Percentiles rank a stretch among this genome's conserved stretches.
These are phyloP conservation scores for Anguilla japonica DNA, from an alignment of 2,113 vertebrate species.

Conservation along the genomic window DNA sequence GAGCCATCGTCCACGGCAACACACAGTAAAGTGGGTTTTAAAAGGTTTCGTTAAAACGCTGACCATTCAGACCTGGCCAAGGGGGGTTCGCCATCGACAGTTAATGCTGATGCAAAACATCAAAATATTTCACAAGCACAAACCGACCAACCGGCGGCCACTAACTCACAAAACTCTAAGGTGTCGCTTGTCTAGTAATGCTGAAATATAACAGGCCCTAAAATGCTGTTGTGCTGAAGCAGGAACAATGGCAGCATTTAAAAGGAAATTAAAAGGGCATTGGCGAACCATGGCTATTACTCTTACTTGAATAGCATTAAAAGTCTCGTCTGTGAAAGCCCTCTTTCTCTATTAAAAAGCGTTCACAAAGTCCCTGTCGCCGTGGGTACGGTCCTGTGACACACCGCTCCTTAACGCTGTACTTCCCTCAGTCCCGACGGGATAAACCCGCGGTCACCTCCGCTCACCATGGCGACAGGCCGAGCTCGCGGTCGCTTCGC, in stretches of 20 bases:
- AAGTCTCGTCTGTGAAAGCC: conserved; percentile 43
- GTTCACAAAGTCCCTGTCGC: conserved; percentile 33
- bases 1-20: not conserved
- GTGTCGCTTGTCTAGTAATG: not conserved
- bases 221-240: not conserved
- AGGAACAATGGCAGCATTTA: conserved; percentile 19
- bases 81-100: not conserved
- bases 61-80: not conserved
- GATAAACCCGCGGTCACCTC: conserved; percentile 41
- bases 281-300: conserved; percentile 20
- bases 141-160: not conserved
- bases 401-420: conserved; percentile 32
- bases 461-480: conserved; percentile 24
- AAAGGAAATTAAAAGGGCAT: conserved; percentile 21
- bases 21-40: not conserved
- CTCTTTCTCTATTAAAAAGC: conserved; percentile 46
- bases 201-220: not conserved
- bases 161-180: not conserved
- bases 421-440: conserved; percentile 36
- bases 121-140: not conserved
- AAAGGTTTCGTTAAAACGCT: conserved; percentile 1
- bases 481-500: not conserved
- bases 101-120: not conserved
- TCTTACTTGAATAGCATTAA: conserved; percentile 29
- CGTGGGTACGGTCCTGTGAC: conserved; percentile 29